Percentiles rank a stretch among this genome's conserved stretches.
Conservation (phyloP, 2,113 vertebrate genomes). For the Hyperoodon ampullatus region DNA sequence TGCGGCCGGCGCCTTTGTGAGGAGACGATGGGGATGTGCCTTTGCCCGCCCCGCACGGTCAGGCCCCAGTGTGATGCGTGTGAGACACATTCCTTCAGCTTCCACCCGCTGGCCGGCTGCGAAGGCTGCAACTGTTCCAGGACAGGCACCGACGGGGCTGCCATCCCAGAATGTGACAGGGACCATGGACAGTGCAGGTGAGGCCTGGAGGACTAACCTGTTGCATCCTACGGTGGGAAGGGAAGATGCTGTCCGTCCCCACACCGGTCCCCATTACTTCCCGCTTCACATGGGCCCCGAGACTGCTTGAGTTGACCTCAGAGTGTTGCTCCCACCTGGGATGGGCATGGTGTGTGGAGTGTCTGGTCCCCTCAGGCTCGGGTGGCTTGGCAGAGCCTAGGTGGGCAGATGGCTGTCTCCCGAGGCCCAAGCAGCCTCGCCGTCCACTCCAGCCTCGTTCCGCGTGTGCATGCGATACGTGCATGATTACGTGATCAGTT, state of each 20-base stretch:
- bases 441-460: rapidly evolving
- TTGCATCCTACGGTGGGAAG: neutral
- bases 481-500: neutral
- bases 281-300: neutral
- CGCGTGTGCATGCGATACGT: rapidly evolving
- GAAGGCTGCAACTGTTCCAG: slow-evolving; percentile 92
- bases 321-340: neutral
- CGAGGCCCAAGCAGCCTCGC: neutral
- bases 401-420: rapidly evolving
- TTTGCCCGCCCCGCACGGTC: slow-evolving; percentile 93
- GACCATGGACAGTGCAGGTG: slow-evolving; percentile 93
- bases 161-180: slow-evolving; percentile 86
- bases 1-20: slow-evolving; percentile 92
- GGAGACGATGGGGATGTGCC: slow-evolving; percentile 90
- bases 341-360: neutral
- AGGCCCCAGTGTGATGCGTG: slow-evolving; percentile 91
- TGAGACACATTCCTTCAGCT: slow-evolving; percentile 89
- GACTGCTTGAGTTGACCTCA: neutral
- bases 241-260: rapidly evolving
- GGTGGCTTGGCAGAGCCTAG: neutral
- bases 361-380: neutral
- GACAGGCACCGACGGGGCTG: slow-evolving; percentile 79
- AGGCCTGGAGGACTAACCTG: slow-evolving; percentile 52
- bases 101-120: slow-evolving; percentile 93
- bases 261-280: rapidly evolving